Evolutionary conservation across 2,888 invertebrate species (phyloP).

Genomic region (Acanthoscelides obtectus): DNA sequence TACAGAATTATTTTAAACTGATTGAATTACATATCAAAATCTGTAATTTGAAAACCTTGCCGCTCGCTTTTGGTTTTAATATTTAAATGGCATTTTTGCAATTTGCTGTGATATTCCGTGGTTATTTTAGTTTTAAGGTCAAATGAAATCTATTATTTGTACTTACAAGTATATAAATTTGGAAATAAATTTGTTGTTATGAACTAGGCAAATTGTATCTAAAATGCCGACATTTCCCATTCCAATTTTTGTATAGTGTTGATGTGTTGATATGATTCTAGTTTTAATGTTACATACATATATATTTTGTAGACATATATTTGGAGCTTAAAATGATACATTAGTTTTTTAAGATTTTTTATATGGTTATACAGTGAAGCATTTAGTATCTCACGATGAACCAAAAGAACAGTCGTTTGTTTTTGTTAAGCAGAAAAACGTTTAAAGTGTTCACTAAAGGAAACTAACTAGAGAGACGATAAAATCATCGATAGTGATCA

Average conservation of each 20-base stretch:
- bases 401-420: neutral
- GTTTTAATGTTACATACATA: conserved; percentile 14
- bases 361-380: conserved; percentile 23
- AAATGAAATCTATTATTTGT: neutral
- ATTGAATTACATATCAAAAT: neutral
- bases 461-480: neutral
- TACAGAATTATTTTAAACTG: no score
- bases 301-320: conserved; percentile 34
- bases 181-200: neutral
- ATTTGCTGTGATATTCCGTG: neutral
- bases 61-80: neutral
- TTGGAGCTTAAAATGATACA: conserved; percentile 22
- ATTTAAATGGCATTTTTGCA: neutral
- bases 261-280: neutral
- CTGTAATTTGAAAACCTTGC: neutral
- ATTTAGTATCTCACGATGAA: neutral
- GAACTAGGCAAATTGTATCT: neutral
- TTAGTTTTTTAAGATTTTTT: conserved; percentile 30
- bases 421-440: neutral
- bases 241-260: conserved; percentile 1
- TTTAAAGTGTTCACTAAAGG: neutral
- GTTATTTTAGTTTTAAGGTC: neutral
- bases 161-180: neutral
- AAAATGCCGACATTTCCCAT: conserved; percentile 6
- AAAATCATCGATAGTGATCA: no score